Evolutionary conservation across 2,888 invertebrate genomes (phyloP).

Genomic region (Dryobotodes eremita): DNA sequence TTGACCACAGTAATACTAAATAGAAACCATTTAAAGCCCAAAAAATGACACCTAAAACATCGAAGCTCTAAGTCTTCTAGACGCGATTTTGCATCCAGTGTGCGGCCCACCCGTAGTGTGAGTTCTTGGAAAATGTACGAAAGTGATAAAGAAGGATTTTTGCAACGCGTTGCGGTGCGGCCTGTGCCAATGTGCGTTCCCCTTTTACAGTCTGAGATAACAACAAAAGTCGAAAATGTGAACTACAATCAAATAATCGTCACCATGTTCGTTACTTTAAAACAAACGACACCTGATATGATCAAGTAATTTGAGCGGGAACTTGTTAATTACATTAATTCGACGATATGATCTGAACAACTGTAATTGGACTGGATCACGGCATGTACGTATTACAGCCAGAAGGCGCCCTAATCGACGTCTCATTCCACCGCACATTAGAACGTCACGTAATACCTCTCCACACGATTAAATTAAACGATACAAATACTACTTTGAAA

Average conservation of each 20-base stretch:
- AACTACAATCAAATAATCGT: not conserved
- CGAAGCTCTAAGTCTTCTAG: no score
- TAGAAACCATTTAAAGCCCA: no score
- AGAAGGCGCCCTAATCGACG: constrained; percentile 66
- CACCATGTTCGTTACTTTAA: constrained; percentile 72
- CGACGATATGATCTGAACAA: constrained; percentile 79
- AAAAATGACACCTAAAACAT: no score
- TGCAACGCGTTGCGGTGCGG: no score
- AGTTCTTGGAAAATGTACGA: not conserved
- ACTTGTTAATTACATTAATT: constrained; percentile 82
- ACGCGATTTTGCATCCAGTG: not conserved
- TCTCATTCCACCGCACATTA: constrained; percentile 55
- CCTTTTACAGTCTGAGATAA: not conserved
- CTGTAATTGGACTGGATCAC: constrained; percentile 79
- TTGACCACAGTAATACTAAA: no score
- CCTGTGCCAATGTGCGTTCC: not conserved
- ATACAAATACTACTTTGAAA: constrained; percentile 46
- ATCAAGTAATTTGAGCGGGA: constrained; percentile 77
- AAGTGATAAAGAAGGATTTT: not conserved
- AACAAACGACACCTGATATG: constrained; percentile 76
- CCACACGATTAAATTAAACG: constrained; percentile 64
- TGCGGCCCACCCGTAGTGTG: not conserved
- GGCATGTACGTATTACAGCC: constrained; percentile 72
- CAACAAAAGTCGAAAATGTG: not conserved
- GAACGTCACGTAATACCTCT: constrained; percentile 53